Evolutionary conservation across 2,888 invertebrate species (phyloP).

Genomic region (Pollenia labialis): DNA sequence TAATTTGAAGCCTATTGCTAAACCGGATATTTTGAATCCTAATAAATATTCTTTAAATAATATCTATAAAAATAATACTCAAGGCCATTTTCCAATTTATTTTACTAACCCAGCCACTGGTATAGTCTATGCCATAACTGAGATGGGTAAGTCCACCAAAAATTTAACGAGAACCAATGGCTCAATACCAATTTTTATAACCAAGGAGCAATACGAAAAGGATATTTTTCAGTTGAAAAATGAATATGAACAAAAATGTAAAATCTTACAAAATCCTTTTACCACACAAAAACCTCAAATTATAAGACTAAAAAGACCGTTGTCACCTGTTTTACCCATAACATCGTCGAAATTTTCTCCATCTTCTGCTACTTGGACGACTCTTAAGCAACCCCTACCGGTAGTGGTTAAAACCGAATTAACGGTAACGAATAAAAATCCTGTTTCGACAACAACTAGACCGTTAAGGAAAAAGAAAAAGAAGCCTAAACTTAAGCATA

Average conservation of each 20-base stretch:
- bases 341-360: slow-evolving; percentile 58
- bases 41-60: slow-evolving; percentile 49
- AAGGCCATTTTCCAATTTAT: slow-evolving; percentile 79
- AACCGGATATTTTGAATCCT: slow-evolving; percentile 7
- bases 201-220: slow-evolving; percentile 81
- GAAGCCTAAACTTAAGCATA: slow-evolving; percentile 60
- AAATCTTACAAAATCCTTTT: not conserved
- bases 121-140: slow-evolving; percentile 82
- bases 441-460: slow-evolving; percentile 55
- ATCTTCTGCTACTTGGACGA: not conserved
- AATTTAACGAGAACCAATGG: slow-evolving; percentile 70
- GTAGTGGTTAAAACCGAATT: slow-evolving; percentile 76
- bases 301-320: slow-evolving; percentile 76
- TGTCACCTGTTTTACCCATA: slow-evolving; percentile 22
- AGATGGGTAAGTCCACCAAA: slow-evolving; percentile 76
- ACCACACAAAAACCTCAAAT: slow-evolving; percentile 77
- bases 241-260: slow-evolving; percentile 77
- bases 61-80: slow-evolving; percentile 60
- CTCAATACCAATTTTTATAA: slow-evolving; percentile 79
- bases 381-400: slow-evolving; percentile 75
- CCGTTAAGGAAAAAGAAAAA: slow-evolving; percentile 66
- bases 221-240: slow-evolving; percentile 77
- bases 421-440: slow-evolving; percentile 71
- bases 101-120: slow-evolving; percentile 82
- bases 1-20: slow-evolving; percentile 47